phyloP scores from a whole-genome alignment of 2,113 vertebrate species.

The Clarias batrachus region DNA sequence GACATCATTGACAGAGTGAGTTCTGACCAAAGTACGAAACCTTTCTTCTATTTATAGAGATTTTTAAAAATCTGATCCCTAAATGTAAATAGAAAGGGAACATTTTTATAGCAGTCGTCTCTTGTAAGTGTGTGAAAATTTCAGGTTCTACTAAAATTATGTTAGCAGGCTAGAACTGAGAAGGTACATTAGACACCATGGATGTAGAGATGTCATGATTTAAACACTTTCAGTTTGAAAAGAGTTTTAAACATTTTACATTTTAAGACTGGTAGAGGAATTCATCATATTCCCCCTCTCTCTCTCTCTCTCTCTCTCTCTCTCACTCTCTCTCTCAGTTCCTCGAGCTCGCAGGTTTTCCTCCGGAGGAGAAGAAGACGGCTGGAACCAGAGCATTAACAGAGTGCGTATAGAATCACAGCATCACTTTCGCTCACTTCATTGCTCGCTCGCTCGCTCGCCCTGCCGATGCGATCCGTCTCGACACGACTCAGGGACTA shows the following conservation, averaged over 20 bases:
- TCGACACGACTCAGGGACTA: background rate
- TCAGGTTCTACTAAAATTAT: background rate
- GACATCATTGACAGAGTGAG: too few relatives aligned
- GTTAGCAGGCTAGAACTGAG: background rate
- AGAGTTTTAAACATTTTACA: background rate
- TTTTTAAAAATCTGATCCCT: background rate
- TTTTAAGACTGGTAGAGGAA: background rate
- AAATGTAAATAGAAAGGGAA: background rate
- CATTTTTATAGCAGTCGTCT: background rate
- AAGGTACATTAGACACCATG: background rate
- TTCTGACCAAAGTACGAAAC: too few relatives aligned
- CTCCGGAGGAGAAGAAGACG: slow-evolving; percentile 80
- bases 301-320: background rate
- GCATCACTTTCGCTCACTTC: background rate
- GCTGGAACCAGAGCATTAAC: slow-evolving; percentile 80
- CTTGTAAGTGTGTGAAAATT: background rate
- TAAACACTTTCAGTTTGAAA: background rate
- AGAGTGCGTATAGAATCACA: slow-evolving; percentile 66
- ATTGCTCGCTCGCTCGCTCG: background rate
- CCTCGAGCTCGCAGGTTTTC: slow-evolving; percentile 81
- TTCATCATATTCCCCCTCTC: background rate
- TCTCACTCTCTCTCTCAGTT: slow-evolving; percentile 59
- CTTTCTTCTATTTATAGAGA: background rate
- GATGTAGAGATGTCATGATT: background rate
- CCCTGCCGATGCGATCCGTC: background rate